Base-by-base conservation (phyloP, 2,888 invertebrate genomes). In the Lamellibrachia satsuma region DNA sequence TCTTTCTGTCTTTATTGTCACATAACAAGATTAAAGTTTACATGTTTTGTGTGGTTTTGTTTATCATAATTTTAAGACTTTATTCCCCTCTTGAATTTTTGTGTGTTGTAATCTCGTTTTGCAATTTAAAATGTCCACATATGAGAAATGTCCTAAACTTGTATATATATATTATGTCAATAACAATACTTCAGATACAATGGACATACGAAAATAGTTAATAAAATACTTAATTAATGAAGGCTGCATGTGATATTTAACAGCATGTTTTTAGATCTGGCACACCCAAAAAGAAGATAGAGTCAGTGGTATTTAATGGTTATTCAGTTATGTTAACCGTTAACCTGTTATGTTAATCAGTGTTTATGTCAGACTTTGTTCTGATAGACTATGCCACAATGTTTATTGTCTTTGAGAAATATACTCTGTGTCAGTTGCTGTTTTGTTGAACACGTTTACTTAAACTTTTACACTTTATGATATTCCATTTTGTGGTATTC, bases 331-430 rank as follows among this genome's bases (percentile, higher is more conserved):
- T 55, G 55, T 55, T 55, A 55, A 55, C 55, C 55, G 55, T 55
- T 55, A 55, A 55, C 55, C 55, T 55, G 75, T 75, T 75, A 75
- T 6, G n/a, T 75, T 75, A 75, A 75, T 22, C 75, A 75, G 22
- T 75, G 75, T 75, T 75, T 75, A n/a, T 75, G 75, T 75, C 75
- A 22, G n/a, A 75, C 75, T 75, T 75, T 75, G 75, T 75, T 11
- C 22, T 75, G 7, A 55, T 55, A 55, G 55, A 75, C 22, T 39
- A 39, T 39, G 39, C 39, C 39, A 39, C 39, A 11, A 15, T 75
- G 22, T 4, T 15, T 4, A 60, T 11, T 22, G 22, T 75, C 6
- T 22, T 22, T 60, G 15, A 60, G 60, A 75, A 15, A 11, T 75
- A 15, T 75, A 57, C 57, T 57, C 6, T 75, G 22, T 75, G 75